A percentile compares a stretch with the other conserved stretches of the same genome.
These are phyloP conservation scores for Blastomussa wellsi DNA, from an alignment of 92 coral and sea anemone genomes.

Conservation along the genomic window DNA sequence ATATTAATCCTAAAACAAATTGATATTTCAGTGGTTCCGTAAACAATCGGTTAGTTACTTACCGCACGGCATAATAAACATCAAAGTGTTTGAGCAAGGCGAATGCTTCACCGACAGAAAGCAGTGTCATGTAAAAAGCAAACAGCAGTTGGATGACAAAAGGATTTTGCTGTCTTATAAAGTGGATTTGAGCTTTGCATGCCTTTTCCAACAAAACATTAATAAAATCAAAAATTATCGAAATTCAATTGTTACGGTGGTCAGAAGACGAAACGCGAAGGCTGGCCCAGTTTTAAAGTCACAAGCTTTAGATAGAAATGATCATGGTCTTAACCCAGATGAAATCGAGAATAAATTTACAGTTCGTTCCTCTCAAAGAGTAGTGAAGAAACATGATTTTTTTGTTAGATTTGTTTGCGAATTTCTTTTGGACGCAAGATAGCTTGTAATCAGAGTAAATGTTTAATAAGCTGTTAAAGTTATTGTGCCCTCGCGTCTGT, in stretches of 20 bases:
- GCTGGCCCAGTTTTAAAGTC: not conserved
- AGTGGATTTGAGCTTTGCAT: not conserved
- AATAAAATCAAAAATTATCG: not conserved
- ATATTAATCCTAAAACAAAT: no score
- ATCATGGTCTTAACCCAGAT: not conserved
- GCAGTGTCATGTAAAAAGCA: not conserved
- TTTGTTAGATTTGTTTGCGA: constrained; percentile 1
- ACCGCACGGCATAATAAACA: no score
- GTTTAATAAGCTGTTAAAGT: constrained; percentile 4
- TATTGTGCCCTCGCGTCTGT: constrained; percentile 8
- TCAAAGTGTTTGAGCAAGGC: no score
- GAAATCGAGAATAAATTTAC: not conserved
- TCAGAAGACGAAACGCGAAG: not conserved
- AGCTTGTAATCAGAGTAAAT: constrained; percentile 42
- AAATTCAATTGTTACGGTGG: not conserved
- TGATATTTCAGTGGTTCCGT: no score
- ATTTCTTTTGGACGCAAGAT: not conserved
- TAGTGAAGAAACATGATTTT: not conserved
- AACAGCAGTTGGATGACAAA: not conserved
- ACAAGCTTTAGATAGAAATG: not conserved
- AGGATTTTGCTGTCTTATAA: not conserved
- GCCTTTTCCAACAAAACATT: not conserved
- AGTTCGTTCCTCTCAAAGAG: not conserved
- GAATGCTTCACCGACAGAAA: not conserved
- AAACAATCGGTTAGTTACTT: no score